Conservation (phyloP, 2,888 invertebrate species). For the Dryocosmus kuriphilus region DNA sequence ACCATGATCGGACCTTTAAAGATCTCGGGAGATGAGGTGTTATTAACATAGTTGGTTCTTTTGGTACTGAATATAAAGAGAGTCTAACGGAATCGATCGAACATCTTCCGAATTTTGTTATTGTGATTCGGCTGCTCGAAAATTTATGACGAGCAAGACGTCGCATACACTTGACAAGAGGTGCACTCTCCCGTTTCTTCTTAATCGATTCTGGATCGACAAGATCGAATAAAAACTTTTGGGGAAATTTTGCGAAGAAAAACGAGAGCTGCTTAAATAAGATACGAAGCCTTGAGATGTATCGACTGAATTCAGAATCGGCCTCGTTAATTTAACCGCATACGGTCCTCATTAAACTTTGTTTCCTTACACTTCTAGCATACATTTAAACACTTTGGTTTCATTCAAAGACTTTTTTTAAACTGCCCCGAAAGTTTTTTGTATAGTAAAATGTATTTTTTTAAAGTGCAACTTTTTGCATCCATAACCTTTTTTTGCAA, state of each 20-base stretch:
- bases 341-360: background rate
- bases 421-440: no score
- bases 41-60: constrained; percentile 23
- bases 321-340: constrained; percentile 7
- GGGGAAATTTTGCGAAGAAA: background rate
- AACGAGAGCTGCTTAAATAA: background rate
- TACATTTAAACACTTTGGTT: background rate
- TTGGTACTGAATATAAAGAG: background rate
- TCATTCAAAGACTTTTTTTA: no score
- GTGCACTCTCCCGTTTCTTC: background rate
- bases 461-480: no score
- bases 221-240: background rate
- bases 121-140: background rate
- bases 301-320: background rate
- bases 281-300: background rate
- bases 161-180: background rate
- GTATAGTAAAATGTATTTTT: no score
- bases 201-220: background rate
- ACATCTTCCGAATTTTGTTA: background rate
- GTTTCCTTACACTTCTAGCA: background rate
- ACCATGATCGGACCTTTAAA: constrained; percentile 17
- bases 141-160: background rate
- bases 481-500: no score
- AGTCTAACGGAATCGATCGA: constrained; percentile 4
- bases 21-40: constrained; percentile 18